Percentiles rank a stretch among this genome's conserved stretches.
Evolutionary conservation across 1,140 invertebrate species (phyloP).

Genomic region (Augochlora pura): DNA sequence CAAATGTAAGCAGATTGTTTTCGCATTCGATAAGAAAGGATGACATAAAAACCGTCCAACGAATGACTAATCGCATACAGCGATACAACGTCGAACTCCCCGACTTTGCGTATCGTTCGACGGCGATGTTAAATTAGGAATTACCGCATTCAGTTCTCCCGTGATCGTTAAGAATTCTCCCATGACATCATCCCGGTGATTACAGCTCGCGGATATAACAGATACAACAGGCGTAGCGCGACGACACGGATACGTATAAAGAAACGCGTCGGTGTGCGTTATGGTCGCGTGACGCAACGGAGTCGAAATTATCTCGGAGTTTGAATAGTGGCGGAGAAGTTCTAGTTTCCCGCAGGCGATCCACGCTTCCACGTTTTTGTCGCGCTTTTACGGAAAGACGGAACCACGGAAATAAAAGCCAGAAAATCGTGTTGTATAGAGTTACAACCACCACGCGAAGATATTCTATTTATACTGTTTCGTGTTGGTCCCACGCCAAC

Average conservation of each 20-base stretch:
- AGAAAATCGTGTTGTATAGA: slow-evolving; percentile 31
- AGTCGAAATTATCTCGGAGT: slow-evolving; percentile 43
- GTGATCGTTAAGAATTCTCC: slow-evolving; percentile 54
- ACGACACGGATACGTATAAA: slow-evolving; percentile 6
- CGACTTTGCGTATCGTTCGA: neutral
- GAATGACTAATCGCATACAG: neutral
- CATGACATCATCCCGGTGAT: slow-evolving; percentile 54
- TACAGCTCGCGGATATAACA: slow-evolving; percentile 14
- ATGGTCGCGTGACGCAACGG: slow-evolving; percentile 46
- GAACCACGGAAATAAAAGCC: slow-evolving; percentile 35
- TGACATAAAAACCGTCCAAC: neutral
- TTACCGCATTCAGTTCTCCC: slow-evolving; percentile 15
- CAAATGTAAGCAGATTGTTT: too few species aligned
- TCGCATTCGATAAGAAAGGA: too few species aligned
- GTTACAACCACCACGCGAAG: slow-evolving; percentile 26
- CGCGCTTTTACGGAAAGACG: slow-evolving; percentile 19
- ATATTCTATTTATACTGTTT: slow-evolving; percentile 40
- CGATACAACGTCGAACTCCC: neutral
- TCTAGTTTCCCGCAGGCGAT: slow-evolving; percentile 12
- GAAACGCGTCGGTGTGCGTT: slow-evolving; percentile 18
- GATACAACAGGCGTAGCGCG: neutral
- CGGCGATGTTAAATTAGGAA: neutral
- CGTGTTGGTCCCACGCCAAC: slow-evolving; percentile 36
- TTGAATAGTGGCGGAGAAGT: slow-evolving; percentile 1
- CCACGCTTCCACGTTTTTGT: slow-evolving; percentile 30